Evolutionary conservation across 2,888 invertebrate species (phyloP).

Genomic region (Lasius fuliginosus): DNA sequence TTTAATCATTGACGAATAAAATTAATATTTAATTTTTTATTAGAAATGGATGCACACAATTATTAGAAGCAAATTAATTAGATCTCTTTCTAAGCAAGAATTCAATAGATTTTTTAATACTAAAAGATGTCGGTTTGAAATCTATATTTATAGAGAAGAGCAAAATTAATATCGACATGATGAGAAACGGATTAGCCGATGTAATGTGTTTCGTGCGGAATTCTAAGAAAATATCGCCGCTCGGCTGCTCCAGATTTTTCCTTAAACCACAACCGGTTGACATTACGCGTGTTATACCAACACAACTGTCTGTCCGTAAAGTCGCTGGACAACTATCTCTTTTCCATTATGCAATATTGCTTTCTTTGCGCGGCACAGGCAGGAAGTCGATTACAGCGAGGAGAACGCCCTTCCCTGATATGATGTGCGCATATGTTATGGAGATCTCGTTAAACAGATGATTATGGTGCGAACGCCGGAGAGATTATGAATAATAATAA

Average conservation of each 20-base stretch:
- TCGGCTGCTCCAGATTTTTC: conserved; percentile 72
- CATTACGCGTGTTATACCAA: conserved; percentile 73
- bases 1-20: neutral
- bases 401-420: conserved; percentile 49
- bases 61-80: conserved; percentile 6
- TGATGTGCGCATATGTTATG: neutral
- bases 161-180: neutral
- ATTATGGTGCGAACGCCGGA: neutral
- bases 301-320: conserved; percentile 70
- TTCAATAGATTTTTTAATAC: too few species aligned
- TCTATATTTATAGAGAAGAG: neutral
- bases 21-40: neutral
- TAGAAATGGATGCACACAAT: neutral
- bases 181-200: neutral
- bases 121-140: neutral
- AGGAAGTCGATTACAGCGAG: conserved; percentile 50
- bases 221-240: conserved; percentile 53
- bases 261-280: conserved; percentile 60
- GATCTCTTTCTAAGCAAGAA: neutral
- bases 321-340: conserved; percentile 82
- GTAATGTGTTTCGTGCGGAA: neutral
- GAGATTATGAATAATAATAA: conserved; percentile 28
- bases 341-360: conserved; percentile 81
- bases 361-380: conserved; percentile 75
- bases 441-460: conserved; percentile 13